Conservation (phyloP, 2,113 vertebrate genomes). For the Toxotes jaculatrix region DNA sequence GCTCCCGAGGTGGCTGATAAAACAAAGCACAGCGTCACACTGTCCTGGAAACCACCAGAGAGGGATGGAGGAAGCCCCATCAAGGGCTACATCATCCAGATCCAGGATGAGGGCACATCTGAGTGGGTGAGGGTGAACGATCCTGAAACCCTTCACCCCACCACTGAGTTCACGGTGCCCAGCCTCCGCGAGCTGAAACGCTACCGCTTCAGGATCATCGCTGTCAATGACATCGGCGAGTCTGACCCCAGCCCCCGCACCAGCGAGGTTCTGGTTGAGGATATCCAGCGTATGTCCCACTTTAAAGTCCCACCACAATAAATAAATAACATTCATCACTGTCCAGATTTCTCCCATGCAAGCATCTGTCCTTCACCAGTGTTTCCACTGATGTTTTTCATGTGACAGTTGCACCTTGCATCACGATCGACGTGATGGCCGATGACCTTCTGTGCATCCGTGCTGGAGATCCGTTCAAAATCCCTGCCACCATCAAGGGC, state of each 20-base stretch:
- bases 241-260: constrained; percentile 95
- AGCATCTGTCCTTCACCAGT: background rate
- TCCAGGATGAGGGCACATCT: constrained; percentile 92
- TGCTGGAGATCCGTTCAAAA: constrained; percentile 92
- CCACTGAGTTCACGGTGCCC: constrained; percentile 92
- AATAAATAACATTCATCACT: background rate
- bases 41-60: constrained; percentile 93
- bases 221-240: constrained; percentile 96
- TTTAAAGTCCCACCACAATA: background rate
- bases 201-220: constrained; percentile 95
- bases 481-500: constrained; percentile 91
- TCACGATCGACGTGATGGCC: constrained; percentile 89
- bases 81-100: constrained; percentile 98
- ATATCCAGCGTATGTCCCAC: constrained; percentile 88
- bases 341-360: background rate
- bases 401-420: constrained; percentile 89
- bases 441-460: constrained; percentile 90
- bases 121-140: constrained; percentile 93
- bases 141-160: constrained; percentile 89
- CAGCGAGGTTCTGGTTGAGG: constrained; percentile 90
- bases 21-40: constrained; percentile 92
- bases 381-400: background rate
- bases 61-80: constrained; percentile 96
- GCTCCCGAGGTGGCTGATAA: constrained; percentile 92
- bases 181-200: constrained; percentile 93